Base-by-base conservation (phyloP, 2,113 vertebrate genomes). In the Protomyctophum bolini region DNA sequence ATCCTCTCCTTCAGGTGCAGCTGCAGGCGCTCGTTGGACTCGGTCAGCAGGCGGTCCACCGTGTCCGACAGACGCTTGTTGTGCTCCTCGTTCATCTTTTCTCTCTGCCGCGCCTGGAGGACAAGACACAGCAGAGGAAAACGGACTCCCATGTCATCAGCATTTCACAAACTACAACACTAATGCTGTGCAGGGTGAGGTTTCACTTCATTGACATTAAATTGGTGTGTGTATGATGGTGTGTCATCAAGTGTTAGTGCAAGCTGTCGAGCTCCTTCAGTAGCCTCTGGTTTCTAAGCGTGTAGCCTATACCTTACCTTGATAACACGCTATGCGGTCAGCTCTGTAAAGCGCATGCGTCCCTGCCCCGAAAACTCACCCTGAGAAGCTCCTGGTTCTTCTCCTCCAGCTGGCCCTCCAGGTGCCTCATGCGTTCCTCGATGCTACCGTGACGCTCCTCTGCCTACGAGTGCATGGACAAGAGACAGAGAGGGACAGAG, bases 51-150 rank as follows among this genome's bases (percentile, higher is more conserved):
- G 79, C 96, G 88, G 86, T 99, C 98, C 80, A 99, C 97, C 0
- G 98, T 99, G 88, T 99, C 98, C 0, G 98, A 99, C 14, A 99
- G 90, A 1, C 98, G 94, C 90, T 98, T 99, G 83, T 99, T 99
- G 93, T 99, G 97, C 57, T 99, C 98, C 76, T 99, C 97, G 57
- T 99, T 99, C 98, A 99, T 99, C 93, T 99, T 99, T 86, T 99
- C 98, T 85, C 98, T 94, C 93, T 99, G 98, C n/a, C 97, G 95
- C 72, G 98, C 98, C 98, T 99, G 77, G 8, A 60, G 6, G 29
- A 9, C n/a, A 12, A n/a, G n/a, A 60, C 57, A 68, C 29, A 73
- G 8, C 21, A 41, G 4, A 73, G 8, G 28, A 58, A 41, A 6
- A 41, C 33, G 3, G 33, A 41, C 49, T 50, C 33, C 8, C 3